These are phyloP conservation scores for Copidosoma floridanum DNA, from an alignment of 1,140 invertebrate species.

Conservation along the genomic window DNA sequence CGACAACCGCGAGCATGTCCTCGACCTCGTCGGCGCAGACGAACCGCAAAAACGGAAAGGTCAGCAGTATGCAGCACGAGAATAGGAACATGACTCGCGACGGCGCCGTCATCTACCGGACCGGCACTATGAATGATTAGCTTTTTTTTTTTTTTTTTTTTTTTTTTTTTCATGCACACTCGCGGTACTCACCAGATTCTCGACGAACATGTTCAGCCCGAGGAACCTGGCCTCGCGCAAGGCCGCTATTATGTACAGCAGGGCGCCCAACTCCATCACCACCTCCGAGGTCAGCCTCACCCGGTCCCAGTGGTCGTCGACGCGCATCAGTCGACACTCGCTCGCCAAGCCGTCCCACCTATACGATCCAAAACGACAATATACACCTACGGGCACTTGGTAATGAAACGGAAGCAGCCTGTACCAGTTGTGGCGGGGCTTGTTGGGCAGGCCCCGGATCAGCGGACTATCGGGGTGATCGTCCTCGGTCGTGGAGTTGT, in stretches of 20 bases:
- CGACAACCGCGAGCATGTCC: constrained; percentile 88
- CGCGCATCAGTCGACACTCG: constrained; percentile 68
- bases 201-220: constrained; percentile 85
- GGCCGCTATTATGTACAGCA: constrained; percentile 79
- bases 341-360: constrained; percentile 71
- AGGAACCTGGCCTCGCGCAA: constrained; percentile 79
- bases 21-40: constrained; percentile 83
- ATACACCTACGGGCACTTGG: too few species aligned
- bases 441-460: too few species aligned
- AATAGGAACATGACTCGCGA: constrained; percentile 91
- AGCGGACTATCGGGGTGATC: too few species aligned
- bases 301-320: constrained; percentile 60
- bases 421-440: too few species aligned
- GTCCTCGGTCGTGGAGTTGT: too few species aligned
- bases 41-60: constrained; percentile 79
- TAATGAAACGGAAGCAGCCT: too few species aligned
- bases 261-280: constrained; percentile 70
- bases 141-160: background rate
- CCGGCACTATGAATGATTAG: too few species aligned
- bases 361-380: too few species aligned
- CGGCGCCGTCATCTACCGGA: constrained; percentile 76
- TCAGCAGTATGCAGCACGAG: constrained; percentile 83
- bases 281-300: constrained; percentile 70
- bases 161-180: background rate
- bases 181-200: constrained; percentile 72